phyloP scores from a whole-genome alignment of 2,797 vertebrate species.

The Anguilla megastoma region DNA sequence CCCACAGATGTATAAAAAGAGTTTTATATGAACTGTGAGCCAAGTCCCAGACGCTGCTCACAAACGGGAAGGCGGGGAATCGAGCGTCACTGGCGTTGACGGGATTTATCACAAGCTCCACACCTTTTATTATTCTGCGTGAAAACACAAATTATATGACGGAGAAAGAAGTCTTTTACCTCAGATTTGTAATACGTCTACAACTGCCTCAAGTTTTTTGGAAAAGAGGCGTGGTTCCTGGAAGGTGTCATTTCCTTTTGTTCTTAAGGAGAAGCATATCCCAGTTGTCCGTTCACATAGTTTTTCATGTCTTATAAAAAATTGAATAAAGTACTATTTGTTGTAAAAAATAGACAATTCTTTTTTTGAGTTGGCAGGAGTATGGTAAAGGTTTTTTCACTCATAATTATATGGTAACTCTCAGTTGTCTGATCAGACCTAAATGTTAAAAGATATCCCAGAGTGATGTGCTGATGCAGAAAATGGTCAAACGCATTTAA shows the following conservation, averaged over 20 bases:
- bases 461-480: background rate
- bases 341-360: slow-evolving; percentile 33
- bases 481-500: background rate
- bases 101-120: slow-evolving; percentile 64
- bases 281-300: slow-evolving; percentile 20
- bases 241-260: slow-evolving; percentile 31
- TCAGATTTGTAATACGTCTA: slow-evolving; percentile 67
- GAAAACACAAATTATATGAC: slow-evolving; percentile 69
- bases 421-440: background rate
- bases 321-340: slow-evolving; percentile 38
- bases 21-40: slow-evolving; percentile 30
- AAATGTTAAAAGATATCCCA: background rate
- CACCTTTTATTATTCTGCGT: slow-evolving; percentile 77
- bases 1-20: slow-evolving; percentile 19
- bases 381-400: background rate
- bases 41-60: slow-evolving; percentile 51
- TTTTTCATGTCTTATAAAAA: slow-evolving; percentile 37
- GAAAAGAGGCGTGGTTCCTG: slow-evolving; percentile 30
- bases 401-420: background rate
- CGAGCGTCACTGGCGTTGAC: slow-evolving; percentile 65
- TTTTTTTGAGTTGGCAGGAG: background rate
- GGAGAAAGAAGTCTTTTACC: slow-evolving; percentile 75
- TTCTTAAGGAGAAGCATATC: slow-evolving; percentile 26
- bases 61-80: slow-evolving; percentile 63
- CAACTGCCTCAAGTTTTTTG: slow-evolving; percentile 33